Evolutionary conservation across 2,113 vertebrate species (phyloP).

Genomic region (Oplegnathus fasciatus): DNA sequence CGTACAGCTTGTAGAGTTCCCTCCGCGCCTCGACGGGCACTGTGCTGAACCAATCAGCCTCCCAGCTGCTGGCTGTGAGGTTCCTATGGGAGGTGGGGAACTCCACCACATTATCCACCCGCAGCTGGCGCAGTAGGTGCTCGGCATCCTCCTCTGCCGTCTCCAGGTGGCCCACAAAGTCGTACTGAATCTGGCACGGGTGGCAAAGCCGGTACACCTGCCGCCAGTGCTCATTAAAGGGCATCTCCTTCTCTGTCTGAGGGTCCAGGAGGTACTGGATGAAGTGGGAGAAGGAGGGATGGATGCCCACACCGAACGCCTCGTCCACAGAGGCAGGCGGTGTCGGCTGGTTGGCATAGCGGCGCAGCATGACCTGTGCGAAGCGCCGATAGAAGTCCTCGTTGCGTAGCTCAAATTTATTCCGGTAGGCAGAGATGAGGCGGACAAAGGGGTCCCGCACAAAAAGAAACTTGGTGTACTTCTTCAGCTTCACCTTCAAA

Average conservation of each 20-base stretch:
- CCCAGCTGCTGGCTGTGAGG: constrained; percentile 93
- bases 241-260: constrained; percentile 90
- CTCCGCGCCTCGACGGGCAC: constrained; percentile 89
- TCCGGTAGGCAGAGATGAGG: constrained; percentile 97
- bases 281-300: constrained; percentile 92
- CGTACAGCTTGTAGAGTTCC: constrained; percentile 94
- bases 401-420: constrained; percentile 95
- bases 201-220: constrained; percentile 96
- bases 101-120: constrained; percentile 91
- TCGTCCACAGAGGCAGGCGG: constrained; percentile 89
- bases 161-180: constrained; percentile 97
- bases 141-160: constrained; percentile 92
- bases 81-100: constrained; percentile 93
- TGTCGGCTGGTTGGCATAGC: constrained; percentile 89
- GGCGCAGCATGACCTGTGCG: constrained; percentile 90
- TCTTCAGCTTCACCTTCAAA: constrained; percentile 94
- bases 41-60: constrained; percentile 92
- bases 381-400: constrained; percentile 94
- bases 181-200: constrained; percentile 98
- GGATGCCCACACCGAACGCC: constrained; percentile 89
- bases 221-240: constrained; percentile 98
- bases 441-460: constrained; percentile 96
- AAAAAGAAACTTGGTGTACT: constrained; percentile 98
- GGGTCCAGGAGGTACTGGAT: constrained; percentile 96
- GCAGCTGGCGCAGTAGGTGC: constrained; percentile 91